A percentile compares a stretch with the other conserved stretches of the same genome.
phyloP scores from a whole-genome alignment of 2,888 invertebrate species.

The Alsophila aescularia region DNA sequence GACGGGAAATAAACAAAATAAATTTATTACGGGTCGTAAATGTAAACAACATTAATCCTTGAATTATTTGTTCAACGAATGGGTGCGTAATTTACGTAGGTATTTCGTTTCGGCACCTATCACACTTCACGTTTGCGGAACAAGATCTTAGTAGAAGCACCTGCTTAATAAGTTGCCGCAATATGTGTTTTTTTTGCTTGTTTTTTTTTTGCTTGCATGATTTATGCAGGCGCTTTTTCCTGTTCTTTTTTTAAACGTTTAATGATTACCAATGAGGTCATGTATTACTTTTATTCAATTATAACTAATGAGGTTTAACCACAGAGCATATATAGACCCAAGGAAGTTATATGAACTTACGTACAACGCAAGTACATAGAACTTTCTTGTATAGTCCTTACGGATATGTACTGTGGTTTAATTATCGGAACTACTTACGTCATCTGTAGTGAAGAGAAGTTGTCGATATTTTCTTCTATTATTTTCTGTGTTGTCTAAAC shows the following conservation, averaged over 20 bases:
- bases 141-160: neutral
- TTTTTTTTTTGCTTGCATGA: neutral
- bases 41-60: conserved; percentile 22
- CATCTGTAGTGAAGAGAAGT: conserved; percentile 92
- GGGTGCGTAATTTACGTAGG: neutral
- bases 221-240: neutral
- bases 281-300: no score
- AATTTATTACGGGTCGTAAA: conserved; percentile 28
- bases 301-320: no score
- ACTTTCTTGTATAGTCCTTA: no score
- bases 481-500: conserved; percentile 94
- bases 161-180: neutral
- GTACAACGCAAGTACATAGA: no score
- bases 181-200: neutral
- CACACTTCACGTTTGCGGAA: neutral
- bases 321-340: no score
- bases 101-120: neutral
- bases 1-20: conserved; percentile 32
- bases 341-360: no score
- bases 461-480: conserved; percentile 93
- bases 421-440: conserved; percentile 59
- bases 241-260: no score
- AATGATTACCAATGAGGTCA: no score
- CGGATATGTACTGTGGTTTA: no score
- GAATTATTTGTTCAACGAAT: conserved; percentile 16